Percentiles rank a stretch among this genome's conserved stretches.
Conservation (phyloP, 2,797 vertebrate species). For the Muraenolepis orangiensis region DNA sequence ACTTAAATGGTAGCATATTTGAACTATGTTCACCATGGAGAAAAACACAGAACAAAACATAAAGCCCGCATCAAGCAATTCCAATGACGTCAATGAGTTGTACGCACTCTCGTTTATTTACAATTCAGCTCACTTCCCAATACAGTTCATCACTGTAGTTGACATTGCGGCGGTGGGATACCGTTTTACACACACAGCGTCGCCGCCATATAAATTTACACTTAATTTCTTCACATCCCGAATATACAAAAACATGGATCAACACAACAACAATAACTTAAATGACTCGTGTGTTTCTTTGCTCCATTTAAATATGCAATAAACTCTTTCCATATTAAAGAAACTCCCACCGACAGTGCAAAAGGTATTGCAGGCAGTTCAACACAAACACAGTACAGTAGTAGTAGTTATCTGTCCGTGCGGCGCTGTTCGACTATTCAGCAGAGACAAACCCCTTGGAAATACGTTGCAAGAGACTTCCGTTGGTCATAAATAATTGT, state of each 20-base stretch:
- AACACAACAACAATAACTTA: constrained; percentile 17
- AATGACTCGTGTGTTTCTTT: constrained; percentile 20
- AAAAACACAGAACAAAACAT: neutral
- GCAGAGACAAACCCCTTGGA: neutral
- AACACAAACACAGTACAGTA: constrained; percentile 40
- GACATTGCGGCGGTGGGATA: constrained; percentile 38
- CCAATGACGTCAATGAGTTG: neutral
- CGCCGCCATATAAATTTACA: constrained; percentile 34
- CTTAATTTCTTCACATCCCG: constrained; percentile 27
- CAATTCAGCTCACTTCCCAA: constrained; percentile 48
- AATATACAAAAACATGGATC: constrained; percentile 23
- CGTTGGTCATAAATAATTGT: neutral
- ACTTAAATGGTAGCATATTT: neutral
- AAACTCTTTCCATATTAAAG: constrained; percentile 16
- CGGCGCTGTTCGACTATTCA: constrained; percentile 14
- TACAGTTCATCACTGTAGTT: constrained; percentile 38
- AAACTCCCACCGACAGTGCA: constrained; percentile 45
- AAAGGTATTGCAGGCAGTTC: constrained; percentile 53
- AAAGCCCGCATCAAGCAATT: neutral
- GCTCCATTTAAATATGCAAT: constrained; percentile 37
- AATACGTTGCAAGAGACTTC: neutral
- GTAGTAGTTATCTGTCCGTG: constrained; percentile 37
- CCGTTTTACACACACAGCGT: constrained; percentile 52
- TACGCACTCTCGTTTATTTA: constrained; percentile 55
- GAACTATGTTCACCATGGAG: neutral